Evolutionary conservation across 2,888 invertebrate species (phyloP), one percentile per base, ranked within the genome.

Genomic region (Anagyrus pseudococci): DNA sequence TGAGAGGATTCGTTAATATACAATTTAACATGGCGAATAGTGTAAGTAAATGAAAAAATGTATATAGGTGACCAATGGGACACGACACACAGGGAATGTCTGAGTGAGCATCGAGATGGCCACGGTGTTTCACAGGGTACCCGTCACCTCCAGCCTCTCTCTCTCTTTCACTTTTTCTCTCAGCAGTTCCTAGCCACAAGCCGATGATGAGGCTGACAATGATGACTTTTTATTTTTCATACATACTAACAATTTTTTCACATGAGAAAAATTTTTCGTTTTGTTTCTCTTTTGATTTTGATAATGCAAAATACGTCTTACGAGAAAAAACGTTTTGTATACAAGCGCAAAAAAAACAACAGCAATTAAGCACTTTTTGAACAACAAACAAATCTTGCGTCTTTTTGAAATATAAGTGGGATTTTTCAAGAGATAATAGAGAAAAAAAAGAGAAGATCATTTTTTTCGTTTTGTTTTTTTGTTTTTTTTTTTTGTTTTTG

Each of bases 131-230:
- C 68, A 68, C 29, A 29, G 13, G 67, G 66, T 69, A 64, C 67
- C 67, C 69, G 58, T 67, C 70, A 71, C 70, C 72, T 71, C 70
- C 71, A 74, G 73, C 73, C 71, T 72, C 71, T 73, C 33, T 58
- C 17, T n/a, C n/a, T n/a, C n/a, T n/a, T n/a, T 50, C 50, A 23
- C 15, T 26, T 25, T 22, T 63, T 68, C 68, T 50, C 10, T 37
- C 37, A 6, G 23, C 47, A 56, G 66, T 66, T 67, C 65, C 57
- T 8, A 37, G 33, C 8, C 33, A 29, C 68, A 67, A 67, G 63
- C 67, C 62, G 65, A 60, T 65, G 67, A 67, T 58, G 62, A 64
- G 57, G 62, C 56, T 22, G 6, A 41, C 10, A 40, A 13, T 54
- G 43, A 54, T 54, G 44, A 47, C 20, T 25, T 4, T 19, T 2